Percentiles rank a stretch among this genome's conserved stretches.
phyloP scores from a whole-genome alignment of 2,888 invertebrate species.

The Myopa testacea region DNA sequence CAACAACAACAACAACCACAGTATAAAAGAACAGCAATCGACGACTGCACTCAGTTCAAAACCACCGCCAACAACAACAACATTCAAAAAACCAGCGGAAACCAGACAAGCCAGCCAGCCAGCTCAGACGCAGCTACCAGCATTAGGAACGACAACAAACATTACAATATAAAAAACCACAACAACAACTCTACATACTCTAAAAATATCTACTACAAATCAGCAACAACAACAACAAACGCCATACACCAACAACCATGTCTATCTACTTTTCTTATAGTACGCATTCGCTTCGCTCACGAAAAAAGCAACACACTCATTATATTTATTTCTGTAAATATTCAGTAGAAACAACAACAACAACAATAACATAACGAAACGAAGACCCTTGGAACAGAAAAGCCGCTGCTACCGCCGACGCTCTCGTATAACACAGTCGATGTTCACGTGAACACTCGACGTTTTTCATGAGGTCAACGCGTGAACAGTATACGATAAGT shows the following conservation, averaged over 20 bases:
- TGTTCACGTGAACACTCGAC: slow-evolving; percentile 76
- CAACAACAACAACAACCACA: background rate
- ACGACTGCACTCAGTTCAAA: slow-evolving; percentile 10
- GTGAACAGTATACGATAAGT: slow-evolving; percentile 77
- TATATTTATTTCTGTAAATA: background rate
- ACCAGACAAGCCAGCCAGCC: slow-evolving; percentile 2
- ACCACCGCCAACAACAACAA: background rate
- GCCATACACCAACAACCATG: slow-evolving; percentile 8
- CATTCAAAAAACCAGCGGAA: background rate
- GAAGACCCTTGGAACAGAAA: slow-evolving; percentile 46
- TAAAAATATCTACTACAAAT: slow-evolving; percentile 1
- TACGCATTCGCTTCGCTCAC: slow-evolving; percentile 2
- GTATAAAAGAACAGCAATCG: background rate
- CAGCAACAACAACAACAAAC: slow-evolving; percentile 7
- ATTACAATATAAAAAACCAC: background rate
- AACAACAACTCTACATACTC: background rate
- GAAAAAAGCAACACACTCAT: background rate
- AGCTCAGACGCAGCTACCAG: no score
- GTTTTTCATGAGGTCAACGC: slow-evolving; percentile 81
- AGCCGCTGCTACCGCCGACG: slow-evolving; percentile 41
- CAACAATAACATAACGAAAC: background rate
- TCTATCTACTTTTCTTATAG: slow-evolving; percentile 39
- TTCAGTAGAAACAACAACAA: slow-evolving; percentile 47
- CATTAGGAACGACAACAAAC: background rate
- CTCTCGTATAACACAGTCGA: slow-evolving; percentile 56